A percentile compares a stretch with the other conserved stretches of the same genome.
Evolutionary conservation across 2,113 vertebrate species (phyloP).

Genomic region (Festucalex cinctus): DNA sequence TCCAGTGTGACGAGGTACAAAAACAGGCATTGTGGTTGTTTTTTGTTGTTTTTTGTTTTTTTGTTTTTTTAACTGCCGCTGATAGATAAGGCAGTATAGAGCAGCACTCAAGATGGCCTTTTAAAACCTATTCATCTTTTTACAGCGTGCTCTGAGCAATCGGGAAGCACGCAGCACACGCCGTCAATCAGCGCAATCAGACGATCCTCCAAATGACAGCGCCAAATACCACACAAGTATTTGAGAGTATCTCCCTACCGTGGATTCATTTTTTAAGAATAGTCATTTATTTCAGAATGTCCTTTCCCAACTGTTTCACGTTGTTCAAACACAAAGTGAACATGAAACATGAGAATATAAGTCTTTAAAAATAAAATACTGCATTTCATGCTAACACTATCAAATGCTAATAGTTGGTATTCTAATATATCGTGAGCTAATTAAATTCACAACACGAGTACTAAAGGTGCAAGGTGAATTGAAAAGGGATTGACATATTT

Average conservation of each 20-base stretch:
- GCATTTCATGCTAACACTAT: neutral
- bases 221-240: neutral
- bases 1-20: conserved; percentile 25
- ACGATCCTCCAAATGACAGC: conserved; percentile 18
- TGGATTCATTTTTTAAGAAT: neutral
- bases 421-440: neutral
- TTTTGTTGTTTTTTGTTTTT: no score
- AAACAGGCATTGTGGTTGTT: conserved; percentile 42
- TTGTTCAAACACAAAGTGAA: neutral
- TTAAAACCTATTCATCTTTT: conserved; percentile 54
- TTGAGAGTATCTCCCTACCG: neutral
- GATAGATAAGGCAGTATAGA: conserved; percentile 48
- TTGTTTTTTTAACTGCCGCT: no score
- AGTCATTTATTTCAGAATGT: neutral
- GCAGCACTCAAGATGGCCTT: conserved; percentile 54
- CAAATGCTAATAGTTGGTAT: neutral
- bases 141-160: conserved; percentile 50
- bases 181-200: conserved; percentile 29
- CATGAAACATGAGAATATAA: neutral
- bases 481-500: neutral
- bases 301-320: neutral
- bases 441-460: neutral
- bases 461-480: neutral
- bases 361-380: neutral
- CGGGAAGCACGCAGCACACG: conserved; percentile 21